Evolutionary conservation across 2,797 vertebrate genomes (phyloP).

Genomic region (Malurus leucopterus): DNA sequence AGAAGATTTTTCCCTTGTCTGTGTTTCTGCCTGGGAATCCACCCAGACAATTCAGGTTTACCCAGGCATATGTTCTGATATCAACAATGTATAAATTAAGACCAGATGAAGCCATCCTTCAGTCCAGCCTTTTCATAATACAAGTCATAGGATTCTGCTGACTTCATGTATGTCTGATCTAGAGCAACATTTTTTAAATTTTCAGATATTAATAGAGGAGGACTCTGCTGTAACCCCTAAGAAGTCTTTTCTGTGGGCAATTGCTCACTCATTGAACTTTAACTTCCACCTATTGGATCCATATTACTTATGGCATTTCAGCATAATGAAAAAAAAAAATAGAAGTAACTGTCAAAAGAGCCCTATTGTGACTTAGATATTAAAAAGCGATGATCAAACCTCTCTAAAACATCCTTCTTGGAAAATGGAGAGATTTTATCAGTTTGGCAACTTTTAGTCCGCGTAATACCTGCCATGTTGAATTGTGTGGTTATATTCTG

Average conservation of each 20-base stretch:
- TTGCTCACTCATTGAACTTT: background rate
- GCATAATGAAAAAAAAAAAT: background rate
- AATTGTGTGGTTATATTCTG: background rate
- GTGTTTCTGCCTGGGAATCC: background rate
- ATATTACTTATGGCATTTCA: background rate
- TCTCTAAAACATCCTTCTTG: background rate
- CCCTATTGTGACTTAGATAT: background rate
- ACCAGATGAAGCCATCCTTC: background rate
- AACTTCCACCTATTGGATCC: background rate
- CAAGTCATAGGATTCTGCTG: background rate
- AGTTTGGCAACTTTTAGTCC: background rate
- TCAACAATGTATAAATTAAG: background rate
- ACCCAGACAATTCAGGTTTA: background rate
- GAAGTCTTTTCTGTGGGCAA: background rate
- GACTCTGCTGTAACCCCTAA: background rate
- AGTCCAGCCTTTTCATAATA: background rate
- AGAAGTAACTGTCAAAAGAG: background rate
- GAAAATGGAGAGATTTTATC: background rate
- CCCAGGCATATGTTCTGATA: background rate
- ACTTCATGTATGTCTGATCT: background rate
- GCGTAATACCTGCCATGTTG: background rate
- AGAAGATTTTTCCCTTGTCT: background rate
- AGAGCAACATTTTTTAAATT: background rate
- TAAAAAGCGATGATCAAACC: background rate
- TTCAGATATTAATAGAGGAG: background rate